A percentile compares a stretch with the other conserved stretches of the same genome.
Conservation (phyloP, 2,888 invertebrate genomes). For the Pediacus dermestoides region DNA sequence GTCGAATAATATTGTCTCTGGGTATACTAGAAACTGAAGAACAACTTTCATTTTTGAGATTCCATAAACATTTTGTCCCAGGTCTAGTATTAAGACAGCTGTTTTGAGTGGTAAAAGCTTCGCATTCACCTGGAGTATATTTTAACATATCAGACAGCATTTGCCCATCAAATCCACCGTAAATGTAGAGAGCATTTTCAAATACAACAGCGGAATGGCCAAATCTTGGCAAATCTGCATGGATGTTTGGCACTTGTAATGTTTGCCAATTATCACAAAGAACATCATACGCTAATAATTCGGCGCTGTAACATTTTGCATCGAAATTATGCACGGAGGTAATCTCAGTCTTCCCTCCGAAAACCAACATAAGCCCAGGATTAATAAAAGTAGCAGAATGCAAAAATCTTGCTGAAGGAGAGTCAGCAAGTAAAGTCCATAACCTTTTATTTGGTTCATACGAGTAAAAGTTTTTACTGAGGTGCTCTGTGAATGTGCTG, state of each 20-base stretch:
- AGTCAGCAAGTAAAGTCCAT: slow-evolving; percentile 76
- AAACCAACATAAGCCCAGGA: slow-evolving; percentile 77
- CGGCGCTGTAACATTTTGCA: slow-evolving; percentile 87
- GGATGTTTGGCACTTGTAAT: slow-evolving; percentile 54
- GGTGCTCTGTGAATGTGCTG: slow-evolving; percentile 71
- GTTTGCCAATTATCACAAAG: slow-evolving; percentile 71
- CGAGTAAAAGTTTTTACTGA: slow-evolving; percentile 75
- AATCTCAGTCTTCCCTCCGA: slow-evolving; percentile 96
- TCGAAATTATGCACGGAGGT: slow-evolving; percentile 84
- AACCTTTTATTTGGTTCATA: slow-evolving; percentile 75
- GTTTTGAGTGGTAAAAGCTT: slow-evolving; percentile 57
- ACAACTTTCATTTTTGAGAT: slow-evolving; percentile 60
- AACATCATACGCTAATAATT: slow-evolving; percentile 85
- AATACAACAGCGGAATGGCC: slow-evolving; percentile 78
- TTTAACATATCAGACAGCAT: slow-evolving; percentile 85
- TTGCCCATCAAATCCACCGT: slow-evolving; percentile 92
- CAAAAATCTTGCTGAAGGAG: slow-evolving; percentile 80
- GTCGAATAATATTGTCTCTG: slow-evolving; percentile 28
- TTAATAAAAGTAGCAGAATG: slow-evolving; percentile 85
- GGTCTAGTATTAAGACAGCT: slow-evolving; percentile 67
- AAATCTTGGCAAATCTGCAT: slow-evolving; percentile 66
- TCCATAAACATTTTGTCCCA: slow-evolving; percentile 86
- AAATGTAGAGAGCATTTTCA: slow-evolving; percentile 70
- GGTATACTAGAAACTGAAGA: slow-evolving; percentile 54
- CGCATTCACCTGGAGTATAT: slow-evolving; percentile 73